These are phyloP conservation scores for Abscondita cerata DNA, from an alignment of 2,888 invertebrate species.

Conservation along the genomic window DNA sequence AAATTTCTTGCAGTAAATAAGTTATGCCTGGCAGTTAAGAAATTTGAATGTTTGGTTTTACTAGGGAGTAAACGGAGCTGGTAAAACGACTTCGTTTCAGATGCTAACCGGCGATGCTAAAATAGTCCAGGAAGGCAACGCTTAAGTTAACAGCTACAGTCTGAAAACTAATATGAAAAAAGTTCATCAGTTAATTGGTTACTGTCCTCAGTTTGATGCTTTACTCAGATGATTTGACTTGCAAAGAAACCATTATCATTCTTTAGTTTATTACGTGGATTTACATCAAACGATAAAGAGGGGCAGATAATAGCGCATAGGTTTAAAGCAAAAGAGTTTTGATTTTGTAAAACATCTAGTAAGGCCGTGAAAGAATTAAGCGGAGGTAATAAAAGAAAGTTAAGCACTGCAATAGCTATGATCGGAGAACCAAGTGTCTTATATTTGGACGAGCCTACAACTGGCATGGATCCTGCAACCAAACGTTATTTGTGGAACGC, in stretches of 20 bases:
- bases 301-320: constrained; percentile 49
- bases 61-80: constrained; percentile 84
- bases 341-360: constrained; percentile 58
- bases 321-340: constrained; percentile 55
- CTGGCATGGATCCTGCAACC: constrained; percentile 81
- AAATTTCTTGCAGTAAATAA: constrained; percentile 79
- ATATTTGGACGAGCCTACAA: constrained; percentile 63
- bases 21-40: constrained; percentile 61
- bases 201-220: constrained; percentile 67
- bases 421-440: constrained; percentile 64
- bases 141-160: constrained; percentile 63
- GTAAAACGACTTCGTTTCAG: constrained; percentile 88
- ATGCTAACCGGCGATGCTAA: constrained; percentile 86
- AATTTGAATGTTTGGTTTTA: constrained; percentile 80
- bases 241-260: constrained; percentile 62
- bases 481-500: constrained; percentile 83
- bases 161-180: constrained; percentile 62
- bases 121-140: constrained; percentile 74
- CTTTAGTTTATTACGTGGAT: constrained; percentile 62
- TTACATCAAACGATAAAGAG: constrained; percentile 52
- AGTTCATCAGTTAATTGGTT: constrained; percentile 67
- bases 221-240: constrained; percentile 63
- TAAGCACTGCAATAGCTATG: constrained; percentile 64
- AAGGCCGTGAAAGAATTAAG: constrained; percentile 59
- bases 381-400: constrained; percentile 65